Percentiles rank a stretch among this genome's conserved stretches.
These are phyloP conservation scores for Gonioctena quinquepunctata DNA, from an alignment of 1,140 invertebrate genomes.

Conservation along the genomic window DNA sequence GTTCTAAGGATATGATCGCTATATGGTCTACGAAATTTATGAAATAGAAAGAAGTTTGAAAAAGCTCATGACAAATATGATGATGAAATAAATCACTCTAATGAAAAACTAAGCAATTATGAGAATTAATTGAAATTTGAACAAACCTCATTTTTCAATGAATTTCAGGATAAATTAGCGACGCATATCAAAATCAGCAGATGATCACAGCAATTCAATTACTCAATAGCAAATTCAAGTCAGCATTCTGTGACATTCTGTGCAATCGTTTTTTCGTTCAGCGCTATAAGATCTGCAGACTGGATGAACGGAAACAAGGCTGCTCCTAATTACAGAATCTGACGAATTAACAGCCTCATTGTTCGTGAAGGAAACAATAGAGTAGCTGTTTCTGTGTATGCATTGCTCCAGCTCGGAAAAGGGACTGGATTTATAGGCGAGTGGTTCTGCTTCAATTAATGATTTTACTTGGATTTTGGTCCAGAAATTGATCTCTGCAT, in stretches of 20 bases:
- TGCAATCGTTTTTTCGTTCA: not conserved
- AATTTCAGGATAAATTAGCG: not conserved
- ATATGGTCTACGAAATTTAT: too few species aligned
- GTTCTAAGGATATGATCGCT: too few species aligned
- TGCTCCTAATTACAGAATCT: constrained; percentile 7
- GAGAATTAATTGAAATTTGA: too few species aligned
- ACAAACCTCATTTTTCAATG: too few species aligned
- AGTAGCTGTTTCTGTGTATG: not conserved
- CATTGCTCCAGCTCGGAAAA: not conserved
- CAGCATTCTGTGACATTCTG: not conserved
- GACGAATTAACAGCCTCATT: constrained; percentile 6
- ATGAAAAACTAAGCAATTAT: too few species aligned
- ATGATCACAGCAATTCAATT: not conserved
- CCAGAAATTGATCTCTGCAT: too few species aligned
- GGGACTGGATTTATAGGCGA: not conserved
- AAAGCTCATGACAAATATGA: too few species aligned
- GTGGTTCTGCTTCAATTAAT: too few species aligned
- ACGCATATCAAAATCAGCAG: not conserved
- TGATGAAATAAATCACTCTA: too few species aligned
- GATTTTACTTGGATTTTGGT: too few species aligned
- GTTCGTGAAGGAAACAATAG: not conserved
- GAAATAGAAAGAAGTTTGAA: too few species aligned
- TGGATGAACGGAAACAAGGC: not conserved
- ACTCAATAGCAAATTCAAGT: not conserved
- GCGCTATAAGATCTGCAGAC: not conserved